Evolutionary conservation across 2,888 invertebrate species (phyloP).

Genomic region (Nomada ferruginata): DNA sequence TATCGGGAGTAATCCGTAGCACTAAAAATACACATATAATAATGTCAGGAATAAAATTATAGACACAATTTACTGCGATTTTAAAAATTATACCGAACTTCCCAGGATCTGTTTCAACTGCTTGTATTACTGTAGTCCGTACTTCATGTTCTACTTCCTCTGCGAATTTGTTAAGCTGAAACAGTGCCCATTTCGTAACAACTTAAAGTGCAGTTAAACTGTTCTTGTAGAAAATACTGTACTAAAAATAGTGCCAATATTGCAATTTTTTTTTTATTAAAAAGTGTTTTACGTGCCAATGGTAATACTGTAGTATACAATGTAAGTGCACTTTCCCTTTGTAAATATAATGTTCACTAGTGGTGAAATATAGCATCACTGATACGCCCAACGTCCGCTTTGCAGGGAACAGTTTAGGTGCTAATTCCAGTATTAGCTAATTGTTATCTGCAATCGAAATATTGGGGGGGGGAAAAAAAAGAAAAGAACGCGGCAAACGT

Average conservation of each 20-base stretch:
- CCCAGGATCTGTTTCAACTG: constrained; percentile 88
- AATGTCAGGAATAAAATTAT: not conserved
- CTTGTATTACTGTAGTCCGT: constrained; percentile 90
- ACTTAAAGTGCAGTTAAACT: not conserved
- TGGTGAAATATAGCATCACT: no score
- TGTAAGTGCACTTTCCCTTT: not conserved
- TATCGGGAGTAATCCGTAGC: constrained; percentile 87
- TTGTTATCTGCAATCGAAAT: no score
- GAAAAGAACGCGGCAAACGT: no score
- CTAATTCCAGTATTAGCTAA: no score
- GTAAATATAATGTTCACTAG: no score
- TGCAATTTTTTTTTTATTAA: no score
- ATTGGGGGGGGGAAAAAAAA: no score
- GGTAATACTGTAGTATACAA: not conserved
- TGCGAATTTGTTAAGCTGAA: constrained; percentile 89
- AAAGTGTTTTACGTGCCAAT: no score
- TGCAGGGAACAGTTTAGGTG: no score
- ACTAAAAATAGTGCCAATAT: no score
- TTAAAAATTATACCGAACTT: constrained; percentile 86
- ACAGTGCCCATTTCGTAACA: constrained; percentile 53
- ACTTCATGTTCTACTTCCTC: constrained; percentile 89
- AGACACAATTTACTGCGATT: not conserved
- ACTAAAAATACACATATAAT: constrained; percentile 82
- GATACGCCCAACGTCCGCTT: no score
- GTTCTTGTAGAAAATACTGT: no score